Evolutionary conservation across 2,113 vertebrate genomes (phyloP), one percentile per base, ranked within the genome.

Genomic region (Pachycephala philippinensis): DNA sequence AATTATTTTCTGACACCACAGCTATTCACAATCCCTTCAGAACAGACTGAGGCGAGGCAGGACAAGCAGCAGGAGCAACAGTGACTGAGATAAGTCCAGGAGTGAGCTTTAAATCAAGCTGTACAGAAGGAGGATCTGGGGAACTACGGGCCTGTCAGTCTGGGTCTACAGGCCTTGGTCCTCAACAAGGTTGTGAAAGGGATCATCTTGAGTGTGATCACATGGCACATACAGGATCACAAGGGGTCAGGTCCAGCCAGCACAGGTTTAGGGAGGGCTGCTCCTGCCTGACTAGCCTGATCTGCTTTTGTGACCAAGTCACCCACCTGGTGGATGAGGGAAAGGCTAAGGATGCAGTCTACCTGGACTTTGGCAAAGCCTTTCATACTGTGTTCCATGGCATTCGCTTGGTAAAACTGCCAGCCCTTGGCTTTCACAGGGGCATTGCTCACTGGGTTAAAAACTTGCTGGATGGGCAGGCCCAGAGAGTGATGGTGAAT

Each of bases 31-130:
- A 18, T 56, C 31, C 10, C 20, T 54, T 87, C 47, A 64, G 35
- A 82, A 31, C 10, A 50, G 27, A 59, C 8, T 44, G 60, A 66
- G 7, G 8, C 1, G 3, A 74, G 31, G 15, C 31, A 89, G 28
- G 12, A 35, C 31, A 50, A 57, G 11, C 26, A 72, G 18, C 35
- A 65, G 35, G 0, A 0, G 50, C 18, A 37, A 15, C 16, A 49
- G 21, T 20, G 21, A 35, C 14, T 56, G 40, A 49, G 26, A 5
- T 15, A 42, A 65, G 10, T 44, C 14, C 50, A 37, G 44, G 10
- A 27, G 12, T 23, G 18, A 72, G 9, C 31, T 57, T 80, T 57
- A 64, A 26, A 50, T 50, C 13, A 31, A 44, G 12, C 13, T 15
- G 31, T 33, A 44, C 2, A 37, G 59, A 57, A 42, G 27, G 27